phyloP scores from a whole-genome alignment of 2,888 invertebrate species.

The Drosophila longiperda region DNA sequence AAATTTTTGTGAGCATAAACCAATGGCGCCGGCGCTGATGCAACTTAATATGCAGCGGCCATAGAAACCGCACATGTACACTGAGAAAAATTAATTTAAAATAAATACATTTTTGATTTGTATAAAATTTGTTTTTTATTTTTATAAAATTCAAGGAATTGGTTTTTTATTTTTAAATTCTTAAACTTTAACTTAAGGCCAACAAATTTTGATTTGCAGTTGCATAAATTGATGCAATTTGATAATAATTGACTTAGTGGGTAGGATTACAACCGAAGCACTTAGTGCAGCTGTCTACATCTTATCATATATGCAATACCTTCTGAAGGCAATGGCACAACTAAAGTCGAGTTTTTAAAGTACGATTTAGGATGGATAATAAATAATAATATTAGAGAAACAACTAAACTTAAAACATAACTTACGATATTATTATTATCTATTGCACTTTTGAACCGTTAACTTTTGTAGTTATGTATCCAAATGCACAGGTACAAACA shows the following conservation, averaged over 20 bases:
- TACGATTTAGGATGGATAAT: not conserved
- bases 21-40: slow-evolving; percentile 48
- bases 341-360: not conserved
- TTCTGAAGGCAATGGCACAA: not conserved
- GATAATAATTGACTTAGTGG: not conserved
- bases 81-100: not conserved
- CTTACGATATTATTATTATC: slow-evolving; percentile 3
- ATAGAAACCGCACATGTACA: slow-evolving; percentile 9
- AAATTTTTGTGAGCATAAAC: slow-evolving; percentile 25
- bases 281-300: too few species aligned
- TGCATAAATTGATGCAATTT: not conserved
- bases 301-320: too few species aligned
- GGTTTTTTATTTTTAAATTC: not conserved
- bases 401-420: not conserved
- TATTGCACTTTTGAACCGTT: not conserved
- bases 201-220: not conserved
- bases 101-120: not conserved
- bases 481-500: too few species aligned
- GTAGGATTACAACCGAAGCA: not conserved
- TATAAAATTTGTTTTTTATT: not conserved
- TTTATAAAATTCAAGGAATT: not conserved
- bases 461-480: not conserved
- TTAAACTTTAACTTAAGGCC: not conserved
- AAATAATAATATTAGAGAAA: not conserved
- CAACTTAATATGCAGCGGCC: slow-evolving; percentile 32